These are phyloP conservation scores for Formica exsecta DNA, from an alignment of 1,140 invertebrate genomes.

Conservation along the genomic window DNA sequence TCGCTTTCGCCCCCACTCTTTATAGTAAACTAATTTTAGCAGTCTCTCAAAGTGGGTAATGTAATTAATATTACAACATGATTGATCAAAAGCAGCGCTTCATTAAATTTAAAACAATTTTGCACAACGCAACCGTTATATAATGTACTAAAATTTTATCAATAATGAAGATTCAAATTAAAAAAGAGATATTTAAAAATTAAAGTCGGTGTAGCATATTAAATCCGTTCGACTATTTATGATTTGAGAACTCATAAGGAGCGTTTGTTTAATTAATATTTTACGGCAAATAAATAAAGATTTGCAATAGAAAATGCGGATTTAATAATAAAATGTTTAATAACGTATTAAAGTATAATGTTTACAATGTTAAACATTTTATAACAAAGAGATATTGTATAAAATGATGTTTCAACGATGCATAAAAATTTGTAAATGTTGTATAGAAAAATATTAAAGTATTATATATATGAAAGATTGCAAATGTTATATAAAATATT, in stretches of 20 bases:
- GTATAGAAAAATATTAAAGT: background rate
- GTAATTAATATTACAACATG: conserved; percentile 33
- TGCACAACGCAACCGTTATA: background rate
- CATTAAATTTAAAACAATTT: conserved; percentile 50
- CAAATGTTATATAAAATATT: background rate
- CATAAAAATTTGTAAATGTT: too few species aligned
- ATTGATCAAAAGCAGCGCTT: background rate
- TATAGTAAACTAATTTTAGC: conserved; percentile 31
- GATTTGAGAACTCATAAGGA: background rate
- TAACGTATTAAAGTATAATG: background rate
- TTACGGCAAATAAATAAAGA: background rate
- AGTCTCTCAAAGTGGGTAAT: conserved; percentile 17
- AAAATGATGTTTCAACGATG: background rate
- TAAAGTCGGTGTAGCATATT: background rate
- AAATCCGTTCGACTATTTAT: background rate
- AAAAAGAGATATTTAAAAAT: background rate
- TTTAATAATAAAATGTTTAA: conserved; percentile 25
- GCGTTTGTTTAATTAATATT: background rate
- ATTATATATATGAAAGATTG: background rate
- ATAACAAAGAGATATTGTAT: background rate
- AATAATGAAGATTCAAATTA: background rate
- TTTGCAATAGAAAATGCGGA: background rate
- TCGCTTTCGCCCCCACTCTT: background rate
- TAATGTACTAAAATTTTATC: conserved; percentile 8
- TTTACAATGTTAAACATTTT: background rate